Conservation (phyloP, 2,113 vertebrate species). For the Lepisosteus osseus region DNA sequence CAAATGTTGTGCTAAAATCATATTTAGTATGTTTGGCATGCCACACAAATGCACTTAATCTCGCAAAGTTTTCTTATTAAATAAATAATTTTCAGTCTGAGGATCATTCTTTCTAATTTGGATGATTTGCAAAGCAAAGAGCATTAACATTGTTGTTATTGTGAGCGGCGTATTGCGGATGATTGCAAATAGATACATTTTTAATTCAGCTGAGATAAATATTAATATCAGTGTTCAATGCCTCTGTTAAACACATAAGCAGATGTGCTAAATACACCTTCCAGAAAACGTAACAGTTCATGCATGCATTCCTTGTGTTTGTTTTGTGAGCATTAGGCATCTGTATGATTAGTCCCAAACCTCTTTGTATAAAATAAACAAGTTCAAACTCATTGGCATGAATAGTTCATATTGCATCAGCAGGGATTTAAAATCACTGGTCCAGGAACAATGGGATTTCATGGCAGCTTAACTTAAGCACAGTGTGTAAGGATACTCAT, state of each 20-base stretch:
- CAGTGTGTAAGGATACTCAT: slow-evolving; percentile 52
- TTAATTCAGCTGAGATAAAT: neutral
- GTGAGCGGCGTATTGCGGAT: no score
- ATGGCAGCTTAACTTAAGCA: slow-evolving; percentile 60
- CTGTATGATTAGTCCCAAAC: slow-evolving; percentile 3
- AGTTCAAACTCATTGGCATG: slow-evolving; percentile 32
- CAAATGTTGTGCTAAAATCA: no score
- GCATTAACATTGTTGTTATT: no score
- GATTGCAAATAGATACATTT: no score
- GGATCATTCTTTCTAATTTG: no score
- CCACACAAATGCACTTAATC: no score
- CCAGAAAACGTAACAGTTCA: slow-evolving; percentile 42
- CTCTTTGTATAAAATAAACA: slow-evolving; percentile 42
- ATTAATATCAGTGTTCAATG: slow-evolving; percentile 14
- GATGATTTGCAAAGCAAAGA: no score
- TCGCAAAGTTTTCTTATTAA: no score
- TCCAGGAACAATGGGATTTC: slow-evolving; percentile 51
- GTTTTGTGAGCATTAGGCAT: slow-evolving; percentile 6
- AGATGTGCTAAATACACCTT: slow-evolving; percentile 52
- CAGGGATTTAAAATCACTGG: slow-evolving; percentile 40
- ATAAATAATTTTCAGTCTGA: no score
- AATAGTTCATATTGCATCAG: slow-evolving; percentile 31
- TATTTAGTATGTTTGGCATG: no score
- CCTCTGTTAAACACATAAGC: slow-evolving; percentile 34
- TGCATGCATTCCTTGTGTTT: slow-evolving; percentile 27